Conservation (phyloP, 2,797 vertebrate species). For the Jordanella pulchra region DNA sequence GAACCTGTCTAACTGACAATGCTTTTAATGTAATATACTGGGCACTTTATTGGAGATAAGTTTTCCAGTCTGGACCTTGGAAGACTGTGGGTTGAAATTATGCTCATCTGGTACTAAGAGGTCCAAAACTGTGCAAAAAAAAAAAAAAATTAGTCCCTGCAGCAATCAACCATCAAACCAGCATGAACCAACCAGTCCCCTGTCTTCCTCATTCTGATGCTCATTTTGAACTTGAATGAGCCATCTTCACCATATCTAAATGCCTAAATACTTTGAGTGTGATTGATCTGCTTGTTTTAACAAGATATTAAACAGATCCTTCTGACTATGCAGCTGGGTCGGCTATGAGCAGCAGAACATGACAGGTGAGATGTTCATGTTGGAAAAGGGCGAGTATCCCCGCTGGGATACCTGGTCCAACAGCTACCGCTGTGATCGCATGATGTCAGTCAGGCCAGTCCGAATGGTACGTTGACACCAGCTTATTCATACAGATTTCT, state of each 20-base stretch:
- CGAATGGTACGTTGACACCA: constrained; percentile 77
- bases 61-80: neutral
- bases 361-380: constrained; percentile 86
- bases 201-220: neutral
- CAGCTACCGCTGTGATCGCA: constrained; percentile 83
- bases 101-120: neutral
- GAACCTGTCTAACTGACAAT: neutral
- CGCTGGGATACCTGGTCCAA: constrained; percentile 89
- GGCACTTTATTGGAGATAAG: neutral
- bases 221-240: neutral
- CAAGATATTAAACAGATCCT: neutral
- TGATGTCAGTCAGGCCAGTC: constrained; percentile 85
- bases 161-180: neutral
- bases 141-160: no score
- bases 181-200: neutral
- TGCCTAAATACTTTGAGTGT: neutral
- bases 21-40: neutral
- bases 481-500: neutral
- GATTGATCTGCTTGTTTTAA: neutral
- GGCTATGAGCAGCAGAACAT: constrained; percentile 85
- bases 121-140: neutral
- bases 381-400: constrained; percentile 88
- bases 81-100: neutral
- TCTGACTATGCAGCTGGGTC: constrained; percentile 76
- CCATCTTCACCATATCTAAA: neutral